A percentile compares a stretch with the other conserved stretches of the same genome.
These are phyloP conservation scores for Sinelater perroti DNA, from an alignment of 2,888 invertebrate genomes.

Conservation along the genomic window DNA sequence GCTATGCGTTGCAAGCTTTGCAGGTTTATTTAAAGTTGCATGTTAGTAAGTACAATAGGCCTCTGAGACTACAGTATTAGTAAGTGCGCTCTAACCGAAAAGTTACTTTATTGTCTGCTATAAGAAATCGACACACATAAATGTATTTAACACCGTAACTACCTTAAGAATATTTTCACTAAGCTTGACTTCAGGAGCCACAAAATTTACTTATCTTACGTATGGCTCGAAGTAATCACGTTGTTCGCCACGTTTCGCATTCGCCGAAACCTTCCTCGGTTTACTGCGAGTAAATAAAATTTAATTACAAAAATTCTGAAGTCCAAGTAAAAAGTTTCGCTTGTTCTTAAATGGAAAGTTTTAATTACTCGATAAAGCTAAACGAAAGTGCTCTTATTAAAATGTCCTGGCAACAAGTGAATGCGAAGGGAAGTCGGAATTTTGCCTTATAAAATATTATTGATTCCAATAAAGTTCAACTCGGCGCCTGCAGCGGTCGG, in stretches of 20 bases:
- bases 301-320: constrained; percentile 27
- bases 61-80: no score
- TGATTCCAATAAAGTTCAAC: constrained; percentile 20
- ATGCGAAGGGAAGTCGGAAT: constrained; percentile 17
- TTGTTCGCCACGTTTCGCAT: not conserved
- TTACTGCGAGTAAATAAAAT: constrained; percentile 18
- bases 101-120: no score
- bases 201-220: no score
- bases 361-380: constrained; percentile 29
- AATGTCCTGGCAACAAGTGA: constrained; percentile 31
- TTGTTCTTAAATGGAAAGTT: constrained; percentile 30
- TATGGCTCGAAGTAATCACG: not conserved
- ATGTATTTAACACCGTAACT: no score
- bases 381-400: constrained; percentile 26
- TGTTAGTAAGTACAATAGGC: no score
- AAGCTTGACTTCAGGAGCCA: no score
- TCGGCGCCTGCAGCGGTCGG: constrained; percentile 6
- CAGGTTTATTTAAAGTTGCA: no score
- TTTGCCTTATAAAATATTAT: constrained; percentile 21
- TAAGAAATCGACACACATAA: no score
- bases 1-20: no score
- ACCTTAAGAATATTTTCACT: no score
- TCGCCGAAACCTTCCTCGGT: not conserved
- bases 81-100: no score
- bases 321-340: constrained; percentile 22